Base-by-base conservation (phyloP, 2,888 invertebrate genomes). In the Acanthosepion esculentum region DNA sequence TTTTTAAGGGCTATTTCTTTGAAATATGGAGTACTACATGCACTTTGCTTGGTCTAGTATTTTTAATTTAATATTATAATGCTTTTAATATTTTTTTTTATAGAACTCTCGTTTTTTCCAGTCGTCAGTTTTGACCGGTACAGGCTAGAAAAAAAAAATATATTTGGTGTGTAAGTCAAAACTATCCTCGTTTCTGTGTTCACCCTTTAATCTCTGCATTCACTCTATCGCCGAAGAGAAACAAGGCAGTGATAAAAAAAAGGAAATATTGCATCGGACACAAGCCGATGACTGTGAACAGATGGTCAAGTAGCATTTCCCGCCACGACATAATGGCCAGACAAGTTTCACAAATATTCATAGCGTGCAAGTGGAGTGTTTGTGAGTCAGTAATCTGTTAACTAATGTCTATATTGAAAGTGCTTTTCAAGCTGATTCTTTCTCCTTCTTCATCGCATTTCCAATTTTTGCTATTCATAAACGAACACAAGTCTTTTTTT, bases 281-380 rank as follows among this genome's bases (percentile, higher is more conserved):
- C 78, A 15, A 33, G n/a, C 78, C 78, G 78, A n/a, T 78, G n/a
- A 33, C n/a, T 78, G 64, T 7, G 78, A 78, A 78, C 78, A 78
- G 78, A n/a, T 78, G 78, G 78, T 78, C 78, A 78, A 78, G 78
- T 78, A 78, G 78, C 78, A 78, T 78, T 78, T 78, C 78, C 15
- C 78, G n/a, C 78, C 78, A n/a, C n/a, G 78, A 78, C 33, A 78
- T 78, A 78, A 78, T 78, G 78, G n/a, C n/a, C 78, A 78, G 78
- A 78, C 78, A 12, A 78, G 78, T 78, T 78, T 78, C 78, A 78
- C 78, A 78, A 78, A 78, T 78, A 78, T 78, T 78, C 78, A 78
- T 78, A 78, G 78, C 78, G 78, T n/a, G n/a, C 78, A 78, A 78
- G 78, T 78, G 78, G 78, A 78, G 78, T 78, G 78, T n/a, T 78